These are phyloP conservation scores for Diplosoma virens DNA, from an alignment of 23 tunicate species.

Conservation along the genomic window DNA sequence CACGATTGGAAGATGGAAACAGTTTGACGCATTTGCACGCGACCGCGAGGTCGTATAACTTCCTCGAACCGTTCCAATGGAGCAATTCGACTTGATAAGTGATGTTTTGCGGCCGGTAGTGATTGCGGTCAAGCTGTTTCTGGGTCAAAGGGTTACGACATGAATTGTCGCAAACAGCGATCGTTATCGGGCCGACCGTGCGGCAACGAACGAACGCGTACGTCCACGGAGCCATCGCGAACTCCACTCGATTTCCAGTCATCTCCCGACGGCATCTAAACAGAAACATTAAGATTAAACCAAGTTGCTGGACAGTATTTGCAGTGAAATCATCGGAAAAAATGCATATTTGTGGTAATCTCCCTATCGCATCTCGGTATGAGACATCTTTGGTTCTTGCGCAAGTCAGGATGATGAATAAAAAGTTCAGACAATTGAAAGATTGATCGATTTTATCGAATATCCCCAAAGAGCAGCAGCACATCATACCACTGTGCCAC, in stretches of 20 bases:
- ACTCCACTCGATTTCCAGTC: background rate
- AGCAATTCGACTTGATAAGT: background rate
- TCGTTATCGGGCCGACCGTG: background rate
- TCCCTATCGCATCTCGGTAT: too few relatives aligned
- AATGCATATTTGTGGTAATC: too few relatives aligned
- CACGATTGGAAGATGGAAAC: too few relatives aligned
- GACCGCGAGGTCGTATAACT: background rate
- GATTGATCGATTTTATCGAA: too few relatives aligned
- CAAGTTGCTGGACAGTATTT: too few relatives aligned
- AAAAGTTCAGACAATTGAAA: too few relatives aligned
- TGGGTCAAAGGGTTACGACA: background rate
- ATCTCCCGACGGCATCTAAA: background rate
- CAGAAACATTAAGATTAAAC: too few relatives aligned
- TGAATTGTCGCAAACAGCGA: background rate
- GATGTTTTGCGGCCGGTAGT: background rate
- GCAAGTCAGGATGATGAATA: too few relatives aligned
- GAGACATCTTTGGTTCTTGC: too few relatives aligned
- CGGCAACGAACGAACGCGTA: background rate
- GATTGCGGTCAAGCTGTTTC: background rate
- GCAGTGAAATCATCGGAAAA: too few relatives aligned
- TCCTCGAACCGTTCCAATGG: background rate
- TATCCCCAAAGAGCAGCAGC: too few relatives aligned
- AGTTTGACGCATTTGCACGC: conserved; percentile 17
- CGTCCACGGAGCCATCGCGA: conserved; percentile 6
- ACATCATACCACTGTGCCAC: too few relatives aligned